phyloP scores from a whole-genome alignment of 2,113 vertebrate genomes.

The Potamarius usumacintae region DNA sequence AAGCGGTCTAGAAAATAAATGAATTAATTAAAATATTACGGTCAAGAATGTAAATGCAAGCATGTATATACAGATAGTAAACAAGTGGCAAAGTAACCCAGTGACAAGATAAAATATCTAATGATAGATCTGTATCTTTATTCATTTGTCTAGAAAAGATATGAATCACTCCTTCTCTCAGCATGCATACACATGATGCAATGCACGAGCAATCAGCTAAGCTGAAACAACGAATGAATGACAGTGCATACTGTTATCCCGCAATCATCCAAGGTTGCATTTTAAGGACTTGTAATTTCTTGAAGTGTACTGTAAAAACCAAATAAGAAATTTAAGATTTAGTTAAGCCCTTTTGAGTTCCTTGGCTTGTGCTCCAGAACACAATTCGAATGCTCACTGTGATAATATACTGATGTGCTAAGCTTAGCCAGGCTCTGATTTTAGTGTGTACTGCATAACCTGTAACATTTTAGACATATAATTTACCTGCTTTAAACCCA shows the following conservation, averaged over 20 bases:
- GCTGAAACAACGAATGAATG: not conserved
- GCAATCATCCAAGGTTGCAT: not conserved
- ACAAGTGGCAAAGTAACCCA: not conserved
- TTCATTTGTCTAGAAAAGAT: not conserved
- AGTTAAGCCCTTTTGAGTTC: not conserved
- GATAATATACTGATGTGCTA: not conserved
- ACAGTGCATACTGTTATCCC: not conserved
- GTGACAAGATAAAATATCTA: not conserved
- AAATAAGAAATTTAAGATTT: not conserved
- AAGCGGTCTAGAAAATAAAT: no score
- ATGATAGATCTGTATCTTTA: not conserved
- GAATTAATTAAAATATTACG: not conserved
- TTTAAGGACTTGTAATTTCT: not conserved
- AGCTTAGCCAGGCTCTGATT: not conserved
- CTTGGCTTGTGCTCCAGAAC: not conserved
- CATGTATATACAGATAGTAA: not conserved
- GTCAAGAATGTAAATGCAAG: not conserved
- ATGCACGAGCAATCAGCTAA: not conserved
- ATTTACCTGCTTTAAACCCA: not conserved
- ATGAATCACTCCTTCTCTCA: slow-evolving; percentile 13
- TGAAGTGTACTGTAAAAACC: not conserved
- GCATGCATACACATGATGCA: not conserved
- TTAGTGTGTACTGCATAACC: not conserved
- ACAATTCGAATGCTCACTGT: not conserved
- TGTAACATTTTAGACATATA: not conserved